Base-by-base conservation (phyloP, 2,113 vertebrate species). In the Cephalopholis sonnerati region DNA sequence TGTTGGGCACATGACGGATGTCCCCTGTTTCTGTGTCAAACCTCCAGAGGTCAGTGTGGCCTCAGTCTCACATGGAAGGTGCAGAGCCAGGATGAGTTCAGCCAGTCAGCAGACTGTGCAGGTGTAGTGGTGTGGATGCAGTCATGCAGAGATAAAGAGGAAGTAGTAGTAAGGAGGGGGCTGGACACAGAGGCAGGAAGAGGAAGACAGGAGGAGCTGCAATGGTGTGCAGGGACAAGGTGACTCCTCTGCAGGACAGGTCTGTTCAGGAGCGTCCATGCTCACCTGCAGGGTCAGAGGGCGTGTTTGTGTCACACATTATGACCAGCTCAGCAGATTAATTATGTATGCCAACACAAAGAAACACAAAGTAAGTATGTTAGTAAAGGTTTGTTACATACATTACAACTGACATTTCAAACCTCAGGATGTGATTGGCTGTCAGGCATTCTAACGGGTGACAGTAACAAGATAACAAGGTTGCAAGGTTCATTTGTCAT, bases 151-250 rank as follows among this genome's bases (percentile, higher is more conserved):
- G 20, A 25, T 3, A 39, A 18, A 61, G 46, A 69, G 63, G 81
- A 84, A 80, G 83, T 71, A 12, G 77, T 78, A 55, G 70, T 72
- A 32, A 57, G 81, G 29, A 70, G 55, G 76, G 69, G 87, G 85
- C 57, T 8, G 71, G 74, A 75, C 77, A 29, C 7, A 8, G 25
- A 79, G 64, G n/a, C 74, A 67, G 84, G 82, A 82, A 76, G 80
- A 83, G 69, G 70, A 75, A 79, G 74, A 44, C 61, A 74, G 80
- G 82, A 83, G 78, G 75, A 61, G 72, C 22, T 44, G 81, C 78
- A 84, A 57, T 12, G 62, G 41, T 82, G 65, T 87, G 74, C 80
- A 79, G 70, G 69, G 81, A 72, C 92, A 93, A 93, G 92, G 92
- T 93, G 89, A 92, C 91, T 89, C 85, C 67, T 83, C n/a, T 29